These are phyloP conservation scores for Diarsia brunnea DNA, from an alignment of 2,888 invertebrate genomes.

Conservation along the genomic window DNA sequence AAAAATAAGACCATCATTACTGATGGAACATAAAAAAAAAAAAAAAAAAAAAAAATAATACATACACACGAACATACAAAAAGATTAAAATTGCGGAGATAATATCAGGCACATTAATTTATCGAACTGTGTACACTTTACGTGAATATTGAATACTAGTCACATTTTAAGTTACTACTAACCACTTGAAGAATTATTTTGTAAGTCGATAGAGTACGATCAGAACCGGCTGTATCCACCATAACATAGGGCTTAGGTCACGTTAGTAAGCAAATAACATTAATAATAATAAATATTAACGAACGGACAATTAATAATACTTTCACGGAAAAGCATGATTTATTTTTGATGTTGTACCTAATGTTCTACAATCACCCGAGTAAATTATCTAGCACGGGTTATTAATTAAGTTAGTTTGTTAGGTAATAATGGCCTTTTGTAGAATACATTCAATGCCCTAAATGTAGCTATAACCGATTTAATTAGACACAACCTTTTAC, in stretches of 20 bases:
- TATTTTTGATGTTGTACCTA: constrained; percentile 36
- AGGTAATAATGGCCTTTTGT: constrained; percentile 15
- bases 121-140: not conserved
- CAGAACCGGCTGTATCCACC: constrained; percentile 32
- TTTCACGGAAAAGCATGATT: constrained; percentile 48
- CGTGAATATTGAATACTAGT: not conserved
- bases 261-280: constrained; percentile 31
- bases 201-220: not conserved
- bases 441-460: not conserved
- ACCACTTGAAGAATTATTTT: constrained; percentile 2
- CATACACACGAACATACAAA: no score
- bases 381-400: constrained; percentile 24
- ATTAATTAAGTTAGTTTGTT: constrained; percentile 22
- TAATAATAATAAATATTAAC: constrained; percentile 49
- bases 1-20: no score
- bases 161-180: constrained; percentile 1
- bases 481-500: not conserved
- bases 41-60: no score
- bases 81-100: no score
- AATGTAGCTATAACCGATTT: not conserved
- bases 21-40: no score
- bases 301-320: constrained; percentile 43
- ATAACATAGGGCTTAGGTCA: constrained; percentile 39
- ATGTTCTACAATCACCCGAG: constrained; percentile 25
- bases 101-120: no score